Conservation (phyloP, 2,888 invertebrate genomes). For the Megamerina dolium region DNA sequence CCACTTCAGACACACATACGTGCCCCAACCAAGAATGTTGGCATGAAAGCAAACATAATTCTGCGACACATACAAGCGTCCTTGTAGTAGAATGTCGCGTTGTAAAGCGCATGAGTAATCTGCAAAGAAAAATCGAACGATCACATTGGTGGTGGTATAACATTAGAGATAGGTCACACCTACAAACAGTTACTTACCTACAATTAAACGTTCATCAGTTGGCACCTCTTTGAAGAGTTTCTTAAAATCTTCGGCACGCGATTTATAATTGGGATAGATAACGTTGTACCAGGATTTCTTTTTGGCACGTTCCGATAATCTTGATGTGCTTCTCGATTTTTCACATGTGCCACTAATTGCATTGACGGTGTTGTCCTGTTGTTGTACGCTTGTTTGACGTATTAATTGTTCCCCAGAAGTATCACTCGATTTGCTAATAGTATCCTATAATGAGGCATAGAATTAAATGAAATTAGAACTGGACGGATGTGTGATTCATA, state of each 20-base stretch:
- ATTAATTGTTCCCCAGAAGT: slow-evolving; percentile 20
- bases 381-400: too few species aligned
- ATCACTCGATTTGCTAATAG: slow-evolving; percentile 23
- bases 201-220: slow-evolving; percentile 83
- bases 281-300: slow-evolving; percentile 83
- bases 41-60: slow-evolving; percentile 96
- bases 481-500: background rate
- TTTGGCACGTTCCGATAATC: slow-evolving; percentile 58
- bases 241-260: slow-evolving; percentile 86
- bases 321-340: slow-evolving; percentile 37
- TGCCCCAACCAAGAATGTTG: slow-evolving; percentile 97
- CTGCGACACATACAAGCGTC: slow-evolving; percentile 90
- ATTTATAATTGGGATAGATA: slow-evolving; percentile 88
- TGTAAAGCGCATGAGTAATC: slow-evolving; percentile 97
- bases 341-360: slow-evolving; percentile 23
- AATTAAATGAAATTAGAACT: background rate
- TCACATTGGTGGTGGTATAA: too few species aligned
- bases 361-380: slow-evolving; percentile 2
- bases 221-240: slow-evolving; percentile 88
- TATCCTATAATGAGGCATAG: slow-evolving; percentile 16
- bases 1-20: slow-evolving; percentile 75
- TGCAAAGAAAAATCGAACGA: slow-evolving; percentile 42
- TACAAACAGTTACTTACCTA: slow-evolving; percentile 61
- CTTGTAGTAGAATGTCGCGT: slow-evolving; percentile 92
- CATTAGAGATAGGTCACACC: background rate